Percentiles rank a stretch among this genome's conserved stretches.
phyloP scores from a whole-genome alignment of 2,113 vertebrate species.

The Podiceps cristatus region DNA sequence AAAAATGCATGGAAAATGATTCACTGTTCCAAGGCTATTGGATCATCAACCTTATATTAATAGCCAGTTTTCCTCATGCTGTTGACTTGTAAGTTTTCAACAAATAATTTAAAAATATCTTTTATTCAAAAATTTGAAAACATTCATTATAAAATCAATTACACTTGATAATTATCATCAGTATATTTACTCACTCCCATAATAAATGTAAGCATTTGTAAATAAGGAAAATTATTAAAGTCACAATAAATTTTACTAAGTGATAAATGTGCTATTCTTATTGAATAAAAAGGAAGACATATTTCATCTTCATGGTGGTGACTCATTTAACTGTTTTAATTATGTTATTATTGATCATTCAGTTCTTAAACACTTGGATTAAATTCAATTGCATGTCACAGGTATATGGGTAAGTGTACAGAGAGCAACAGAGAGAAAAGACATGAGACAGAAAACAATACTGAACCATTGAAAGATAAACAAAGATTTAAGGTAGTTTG shows the following conservation, averaged over 20 bases:
- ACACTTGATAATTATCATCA: background rate
- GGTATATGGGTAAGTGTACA: background rate
- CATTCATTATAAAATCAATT: background rate
- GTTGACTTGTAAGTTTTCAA: background rate
- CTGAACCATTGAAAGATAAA: background rate
- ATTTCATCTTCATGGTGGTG: background rate
- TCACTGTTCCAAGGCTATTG: background rate
- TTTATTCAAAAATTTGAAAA: background rate
- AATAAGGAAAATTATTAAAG: background rate
- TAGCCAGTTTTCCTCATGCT: background rate
- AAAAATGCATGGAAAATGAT: constrained; percentile 16
- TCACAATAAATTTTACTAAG: background rate
- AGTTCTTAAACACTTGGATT: background rate
- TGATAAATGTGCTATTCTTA: background rate
- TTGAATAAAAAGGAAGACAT: background rate
- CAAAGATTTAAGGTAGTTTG: background rate
- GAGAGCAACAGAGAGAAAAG: background rate
- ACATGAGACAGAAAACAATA: background rate
- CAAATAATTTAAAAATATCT: background rate
- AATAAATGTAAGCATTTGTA: background rate
- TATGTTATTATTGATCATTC: background rate
- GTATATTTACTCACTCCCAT: background rate
- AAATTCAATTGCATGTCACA: background rate
- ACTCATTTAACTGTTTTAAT: background rate
- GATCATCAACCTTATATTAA: background rate